Evolutionary conservation across 2,888 invertebrate genomes (phyloP), one percentile per base, ranked within the genome.

Genomic region (Dryadula phaetusa): DNA sequence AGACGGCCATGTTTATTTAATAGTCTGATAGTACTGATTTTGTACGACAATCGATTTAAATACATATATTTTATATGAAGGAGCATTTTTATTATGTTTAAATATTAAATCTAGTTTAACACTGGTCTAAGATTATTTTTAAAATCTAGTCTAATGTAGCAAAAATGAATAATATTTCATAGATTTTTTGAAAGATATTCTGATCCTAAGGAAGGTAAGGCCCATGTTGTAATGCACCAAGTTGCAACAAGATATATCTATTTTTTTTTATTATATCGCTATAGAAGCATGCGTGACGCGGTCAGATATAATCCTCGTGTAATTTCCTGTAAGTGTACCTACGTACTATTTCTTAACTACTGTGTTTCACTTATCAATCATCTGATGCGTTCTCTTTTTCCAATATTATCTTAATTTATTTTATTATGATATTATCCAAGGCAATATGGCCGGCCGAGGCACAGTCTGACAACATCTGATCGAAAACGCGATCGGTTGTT

Each of bases 301-400:
- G 66, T 66, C 69, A 62, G 69, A 71, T 69, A 66, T 37, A 60
- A 63, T 34, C 54, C 64, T 58, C 60, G 22, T 63, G 70, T 67
- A 64, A 64, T 63, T 70, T 70, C 62, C 70, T 68, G 60, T 42
- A 60, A 34, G 16, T 63, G 42, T 40, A n/a, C n/a, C n/a, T n/a
- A n/a, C n/a, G n/a, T n/a, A 12, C 53, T 58, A 56, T 64, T 66
- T 70, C 64, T 62, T 62, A 64, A 63, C 60, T 34, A 54, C 67
- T 32, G 60, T 32, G 60, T 46, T 60, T 60, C 46, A 18, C 44
- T 16, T 60, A 28, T 46, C 18, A 46, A 46, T 20, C 22, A 44
- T 18, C 18, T 60, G 1, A 40, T 3, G 28, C 18, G 60, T 32
- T 28, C n/a, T 40, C 5, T 3, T 3, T 40, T 58, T 42, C 25